Evolutionary conservation across 2,113 vertebrate species (phyloP).

Genomic region (Pterocles orientalis): DNA sequence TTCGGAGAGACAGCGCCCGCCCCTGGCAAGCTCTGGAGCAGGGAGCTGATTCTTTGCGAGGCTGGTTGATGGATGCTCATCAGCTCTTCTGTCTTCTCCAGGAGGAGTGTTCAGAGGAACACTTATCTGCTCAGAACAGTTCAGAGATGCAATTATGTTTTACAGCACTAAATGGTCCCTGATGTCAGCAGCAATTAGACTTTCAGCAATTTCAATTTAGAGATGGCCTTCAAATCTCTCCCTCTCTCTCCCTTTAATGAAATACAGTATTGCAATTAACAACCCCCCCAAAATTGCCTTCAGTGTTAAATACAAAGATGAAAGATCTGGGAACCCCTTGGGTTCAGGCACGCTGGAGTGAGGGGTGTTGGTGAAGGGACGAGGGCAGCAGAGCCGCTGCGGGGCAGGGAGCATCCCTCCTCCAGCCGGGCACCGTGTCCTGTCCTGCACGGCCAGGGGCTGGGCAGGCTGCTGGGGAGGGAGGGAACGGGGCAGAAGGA

Average conservation of each 20-base stretch:
- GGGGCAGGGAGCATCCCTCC: background rate
- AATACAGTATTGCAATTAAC: constrained; percentile 48
- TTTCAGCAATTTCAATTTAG: constrained; percentile 61
- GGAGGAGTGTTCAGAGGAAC: constrained; percentile 43
- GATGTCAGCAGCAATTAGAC: constrained; percentile 69
- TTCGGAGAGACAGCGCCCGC: background rate
- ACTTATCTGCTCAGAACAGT: constrained; percentile 62
- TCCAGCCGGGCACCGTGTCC: background rate
- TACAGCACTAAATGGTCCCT: constrained; percentile 66
- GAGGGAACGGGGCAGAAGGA: background rate
- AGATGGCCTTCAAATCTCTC: constrained; percentile 59
- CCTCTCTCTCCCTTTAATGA: constrained; percentile 44
- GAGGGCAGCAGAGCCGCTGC: accelerated
- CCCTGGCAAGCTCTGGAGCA: background rate
- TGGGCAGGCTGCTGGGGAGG: background rate
- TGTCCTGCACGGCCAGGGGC: background rate
- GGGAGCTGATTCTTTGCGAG: background rate
- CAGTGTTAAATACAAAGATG: constrained; percentile 23
- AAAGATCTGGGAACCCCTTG: constrained; percentile 15
- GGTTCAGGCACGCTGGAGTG: accelerated
- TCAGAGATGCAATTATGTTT: constrained; percentile 67
- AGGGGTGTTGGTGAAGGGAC: background rate
- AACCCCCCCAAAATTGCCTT: background rate
- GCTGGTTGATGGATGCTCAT: constrained; percentile 43
- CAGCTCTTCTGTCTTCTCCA: constrained; percentile 50